A percentile compares a stretch with the other conserved stretches of the same genome.
Evolutionary conservation across 1,140 invertebrate genomes (phyloP).

Genomic region (Ostrea edulis): DNA sequence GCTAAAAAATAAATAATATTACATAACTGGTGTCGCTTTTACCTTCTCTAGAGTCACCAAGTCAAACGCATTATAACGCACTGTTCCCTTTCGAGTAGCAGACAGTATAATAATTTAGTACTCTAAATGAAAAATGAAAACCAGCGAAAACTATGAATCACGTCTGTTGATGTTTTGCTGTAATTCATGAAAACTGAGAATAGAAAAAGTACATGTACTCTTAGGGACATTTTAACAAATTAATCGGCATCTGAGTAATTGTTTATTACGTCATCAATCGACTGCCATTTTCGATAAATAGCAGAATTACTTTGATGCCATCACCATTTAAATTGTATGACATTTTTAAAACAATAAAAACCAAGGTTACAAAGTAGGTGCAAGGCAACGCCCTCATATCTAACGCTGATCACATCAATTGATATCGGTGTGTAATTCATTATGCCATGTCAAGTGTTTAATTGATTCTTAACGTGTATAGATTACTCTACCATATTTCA

Average conservation of each 20-base stretch:
- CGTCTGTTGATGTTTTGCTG: not conserved
- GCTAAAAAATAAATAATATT: too few species aligned
- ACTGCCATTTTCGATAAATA: not conserved
- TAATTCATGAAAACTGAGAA: not conserved
- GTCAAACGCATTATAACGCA: too few species aligned
- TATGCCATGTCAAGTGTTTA: constrained; percentile 13
- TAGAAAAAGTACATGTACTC: not conserved
- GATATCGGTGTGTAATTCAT: not conserved
- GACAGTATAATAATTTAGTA: too few species aligned
- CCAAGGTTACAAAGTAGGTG: constrained; percentile 8
- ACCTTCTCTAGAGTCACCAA: too few species aligned
- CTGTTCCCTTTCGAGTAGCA: too few species aligned
- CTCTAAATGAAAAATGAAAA: too few species aligned
- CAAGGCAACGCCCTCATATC: not conserved
- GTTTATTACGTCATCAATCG: not conserved
- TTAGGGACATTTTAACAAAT: not conserved
- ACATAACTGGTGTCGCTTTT: too few species aligned
- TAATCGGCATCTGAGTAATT: not conserved
- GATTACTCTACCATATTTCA: not conserved
- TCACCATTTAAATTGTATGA: not conserved
- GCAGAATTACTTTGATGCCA: not conserved
- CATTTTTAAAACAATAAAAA: not conserved
- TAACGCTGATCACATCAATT: not conserved
- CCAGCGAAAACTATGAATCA: not conserved
- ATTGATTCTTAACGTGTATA: constrained; percentile 27